A percentile compares a stretch with the other conserved stretches of the same genome.
Conservation (phyloP, 2,888 invertebrate species). For the Gandaritis pyraliata region DNA sequence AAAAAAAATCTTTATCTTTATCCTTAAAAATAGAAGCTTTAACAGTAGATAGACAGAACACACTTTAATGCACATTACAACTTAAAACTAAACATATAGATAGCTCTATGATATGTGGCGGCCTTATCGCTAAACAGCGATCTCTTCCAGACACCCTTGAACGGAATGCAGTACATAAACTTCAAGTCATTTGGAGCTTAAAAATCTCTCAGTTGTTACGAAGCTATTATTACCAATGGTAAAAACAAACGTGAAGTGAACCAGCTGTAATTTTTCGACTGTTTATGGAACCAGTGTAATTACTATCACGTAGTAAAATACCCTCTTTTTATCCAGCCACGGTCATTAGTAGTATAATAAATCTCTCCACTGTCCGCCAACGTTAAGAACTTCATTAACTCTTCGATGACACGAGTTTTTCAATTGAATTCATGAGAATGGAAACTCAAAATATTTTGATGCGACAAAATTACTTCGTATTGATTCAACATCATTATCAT, state of each 20-base stretch:
- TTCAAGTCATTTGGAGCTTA: too few species aligned
- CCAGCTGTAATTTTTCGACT: constrained; percentile 15
- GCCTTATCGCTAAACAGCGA: too few species aligned
- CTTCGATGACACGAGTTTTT: constrained; percentile 65
- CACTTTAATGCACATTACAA: too few species aligned
- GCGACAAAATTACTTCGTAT: constrained; percentile 47
- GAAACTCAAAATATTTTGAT: constrained; percentile 62
- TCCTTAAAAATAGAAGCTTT: too few species aligned
- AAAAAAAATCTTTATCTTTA: too few species aligned
- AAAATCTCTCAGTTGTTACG: too few species aligned
- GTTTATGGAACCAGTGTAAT: constrained; percentile 24
- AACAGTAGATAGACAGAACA: too few species aligned
- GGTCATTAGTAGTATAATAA: constrained; percentile 76
- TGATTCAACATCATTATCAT: constrained; percentile 31
- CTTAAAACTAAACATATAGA: too few species aligned
- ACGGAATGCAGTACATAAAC: too few species aligned
- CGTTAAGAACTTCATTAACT: constrained; percentile 58
- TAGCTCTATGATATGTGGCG: too few species aligned
- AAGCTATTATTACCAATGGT: too few species aligned
- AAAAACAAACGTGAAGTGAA: background rate
- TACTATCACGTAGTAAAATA: constrained; percentile 36
- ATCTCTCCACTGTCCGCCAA: constrained; percentile 62
- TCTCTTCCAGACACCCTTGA: too few species aligned
- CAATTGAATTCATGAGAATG: constrained; percentile 64
- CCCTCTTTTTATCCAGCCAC: constrained; percentile 60